These are phyloP conservation scores for Cydia amplana DNA, from an alignment of 1,140 invertebrate genomes.

Conservation along the genomic window DNA sequence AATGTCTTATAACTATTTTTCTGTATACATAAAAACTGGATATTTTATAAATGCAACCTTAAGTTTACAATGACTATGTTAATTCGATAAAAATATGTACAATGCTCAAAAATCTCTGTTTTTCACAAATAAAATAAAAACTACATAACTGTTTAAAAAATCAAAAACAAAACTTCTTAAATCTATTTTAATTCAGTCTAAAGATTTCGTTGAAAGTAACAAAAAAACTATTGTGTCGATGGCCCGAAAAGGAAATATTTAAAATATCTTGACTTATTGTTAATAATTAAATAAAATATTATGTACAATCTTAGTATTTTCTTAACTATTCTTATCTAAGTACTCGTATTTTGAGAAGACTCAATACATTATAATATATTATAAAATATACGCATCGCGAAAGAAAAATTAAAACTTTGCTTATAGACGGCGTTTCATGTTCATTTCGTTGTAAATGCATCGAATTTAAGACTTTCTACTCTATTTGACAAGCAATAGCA, in stretches of 20 bases:
- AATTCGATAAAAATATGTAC: slow-evolving; percentile 27
- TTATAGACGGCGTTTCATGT: no score
- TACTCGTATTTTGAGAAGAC: slow-evolving; percentile 24
- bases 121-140: slow-evolving; percentile 18
- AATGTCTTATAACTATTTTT: background rate
- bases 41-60: slow-evolving; percentile 24
- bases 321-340: slow-evolving; percentile 6
- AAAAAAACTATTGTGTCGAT: slow-evolving; percentile 23
- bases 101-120: background rate
- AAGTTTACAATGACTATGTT: slow-evolving; percentile 25
- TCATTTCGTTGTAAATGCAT: no score
- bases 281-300: slow-evolving; percentile 13
- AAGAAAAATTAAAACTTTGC: background rate
- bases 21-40: slow-evolving; percentile 11
- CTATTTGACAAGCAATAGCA: no score
- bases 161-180: slow-evolving; percentile 15
- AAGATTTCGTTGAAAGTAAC: slow-evolving; percentile 29
- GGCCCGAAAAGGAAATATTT: background rate
- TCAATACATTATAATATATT: background rate
- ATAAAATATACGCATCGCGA: background rate
- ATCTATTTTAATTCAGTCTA: slow-evolving; percentile 10
- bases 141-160: background rate
- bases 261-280: background rate
- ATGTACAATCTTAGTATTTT: slow-evolving; percentile 11
- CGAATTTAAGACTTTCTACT: background rate